Conservation (phyloP, 1,140 invertebrate genomes). For the Danaus melanippus region DNA sequence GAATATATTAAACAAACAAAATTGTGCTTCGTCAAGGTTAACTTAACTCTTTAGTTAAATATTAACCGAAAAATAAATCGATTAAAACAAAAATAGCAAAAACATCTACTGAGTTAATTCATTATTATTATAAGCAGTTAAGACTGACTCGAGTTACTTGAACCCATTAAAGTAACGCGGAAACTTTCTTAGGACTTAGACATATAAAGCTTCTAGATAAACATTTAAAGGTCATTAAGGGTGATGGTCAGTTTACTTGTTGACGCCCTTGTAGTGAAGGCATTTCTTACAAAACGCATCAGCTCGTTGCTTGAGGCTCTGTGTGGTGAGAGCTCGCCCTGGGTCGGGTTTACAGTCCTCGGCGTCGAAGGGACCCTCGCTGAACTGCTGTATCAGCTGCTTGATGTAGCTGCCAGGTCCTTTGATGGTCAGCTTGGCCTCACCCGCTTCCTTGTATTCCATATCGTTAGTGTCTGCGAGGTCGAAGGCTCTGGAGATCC, state of each 20-base stretch:
- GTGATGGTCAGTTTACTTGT: slow-evolving; percentile 32
- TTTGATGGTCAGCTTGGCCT: slow-evolving; percentile 51
- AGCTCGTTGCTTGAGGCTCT: slow-evolving; percentile 55
- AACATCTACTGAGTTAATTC: too few relatives aligned
- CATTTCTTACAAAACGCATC: slow-evolving; percentile 71
- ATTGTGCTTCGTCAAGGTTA: too few relatives aligned
- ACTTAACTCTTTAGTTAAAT: too few relatives aligned
- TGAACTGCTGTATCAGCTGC: slow-evolving; percentile 68
- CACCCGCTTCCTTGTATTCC: slow-evolving; percentile 22
- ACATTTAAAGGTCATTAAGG: too few relatives aligned
- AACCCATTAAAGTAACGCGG: too few relatives aligned
- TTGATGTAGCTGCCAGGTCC: slow-evolving; percentile 65
- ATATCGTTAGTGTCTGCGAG: slow-evolving; percentile 25
- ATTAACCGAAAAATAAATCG: too few relatives aligned
- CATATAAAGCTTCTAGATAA: too few relatives aligned
- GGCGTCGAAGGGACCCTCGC: slow-evolving; percentile 57
- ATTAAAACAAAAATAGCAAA: too few relatives aligned
- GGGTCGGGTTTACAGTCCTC: slow-evolving; percentile 54
- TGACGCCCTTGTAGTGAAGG: slow-evolving; percentile 65
- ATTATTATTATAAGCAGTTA: too few relatives aligned
- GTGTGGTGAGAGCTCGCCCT: slow-evolving; percentile 39
- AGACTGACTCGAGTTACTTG: too few relatives aligned
- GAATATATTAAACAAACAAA: too few relatives aligned
- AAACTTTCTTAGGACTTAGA: too few relatives aligned
- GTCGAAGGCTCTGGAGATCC: slow-evolving; percentile 43